phyloP scores from a whole-genome alignment of 2,888 invertebrate species.

The Elaeidobius kamerunicus region DNA sequence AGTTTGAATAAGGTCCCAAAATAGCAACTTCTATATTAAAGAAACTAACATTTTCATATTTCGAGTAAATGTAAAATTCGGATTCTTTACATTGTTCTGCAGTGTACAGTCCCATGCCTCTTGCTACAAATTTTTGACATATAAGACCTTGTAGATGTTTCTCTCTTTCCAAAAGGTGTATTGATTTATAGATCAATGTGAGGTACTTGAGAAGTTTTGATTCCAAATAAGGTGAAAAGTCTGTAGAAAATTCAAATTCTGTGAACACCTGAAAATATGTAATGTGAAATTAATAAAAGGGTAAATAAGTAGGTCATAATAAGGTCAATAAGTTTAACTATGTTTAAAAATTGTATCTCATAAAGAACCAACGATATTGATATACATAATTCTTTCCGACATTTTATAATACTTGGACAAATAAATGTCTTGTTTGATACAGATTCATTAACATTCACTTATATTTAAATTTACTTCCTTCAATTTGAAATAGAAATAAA shows the following conservation, averaged over 20 bases:
- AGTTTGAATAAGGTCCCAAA: slow-evolving; percentile 45
- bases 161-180: slow-evolving; percentile 35
- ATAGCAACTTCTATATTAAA: slow-evolving; percentile 42
- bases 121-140: slow-evolving; percentile 55
- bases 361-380: no score
- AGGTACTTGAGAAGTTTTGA: slow-evolving; percentile 13
- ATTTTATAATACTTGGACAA: no score
- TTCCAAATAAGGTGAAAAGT: slow-evolving; percentile 11
- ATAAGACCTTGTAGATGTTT: slow-evolving; percentile 31
- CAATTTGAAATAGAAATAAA: no score
- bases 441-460: no score
- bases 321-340: background rate
- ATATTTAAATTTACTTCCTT: no score
- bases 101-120: slow-evolving; percentile 60
- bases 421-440: background rate
- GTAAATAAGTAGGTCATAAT: background rate
- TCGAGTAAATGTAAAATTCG: slow-evolving; percentile 57
- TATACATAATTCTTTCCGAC: no score
- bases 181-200: slow-evolving; percentile 2
- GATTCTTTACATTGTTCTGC: slow-evolving; percentile 57
- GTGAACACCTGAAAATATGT: slow-evolving; percentile 55
- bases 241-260: slow-evolving; percentile 53
- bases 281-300: background rate
- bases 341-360: no score
- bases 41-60: slow-evolving; percentile 31